These are phyloP conservation scores for Petrophora chlorosata DNA, from an alignment of 2,888 invertebrate species.

Conservation along the genomic window DNA sequence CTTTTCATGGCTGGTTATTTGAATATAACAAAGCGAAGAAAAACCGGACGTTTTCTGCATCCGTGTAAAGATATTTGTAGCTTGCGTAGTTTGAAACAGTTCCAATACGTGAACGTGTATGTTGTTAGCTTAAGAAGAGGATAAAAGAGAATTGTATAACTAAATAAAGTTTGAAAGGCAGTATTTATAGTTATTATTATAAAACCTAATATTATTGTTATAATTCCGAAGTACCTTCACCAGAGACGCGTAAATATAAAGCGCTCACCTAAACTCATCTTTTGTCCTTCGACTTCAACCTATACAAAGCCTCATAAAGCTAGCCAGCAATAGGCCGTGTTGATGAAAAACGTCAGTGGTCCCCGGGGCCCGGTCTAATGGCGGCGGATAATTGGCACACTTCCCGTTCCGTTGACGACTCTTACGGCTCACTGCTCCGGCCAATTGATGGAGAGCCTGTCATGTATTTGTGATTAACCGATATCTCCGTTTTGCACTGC, in stretches of 20 bases:
- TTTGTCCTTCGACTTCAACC: slow-evolving; percentile 14
- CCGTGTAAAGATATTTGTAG: not conserved
- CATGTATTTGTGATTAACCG: slow-evolving; percentile 36
- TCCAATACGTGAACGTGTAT: too few species aligned
- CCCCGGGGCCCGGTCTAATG: slow-evolving; percentile 47
- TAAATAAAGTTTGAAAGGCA: too few species aligned
- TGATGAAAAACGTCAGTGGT: slow-evolving; percentile 43
- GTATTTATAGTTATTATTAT: too few species aligned
- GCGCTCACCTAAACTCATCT: not conserved
- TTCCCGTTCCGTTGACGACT: slow-evolving; percentile 52
- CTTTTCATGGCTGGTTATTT: slow-evolving; percentile 11
- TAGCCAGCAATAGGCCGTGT: slow-evolving; percentile 25
- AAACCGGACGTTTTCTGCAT: not conserved
- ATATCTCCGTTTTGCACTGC: slow-evolving; percentile 22
- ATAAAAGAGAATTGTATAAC: too few species aligned
- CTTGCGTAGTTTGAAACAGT: too few species aligned
- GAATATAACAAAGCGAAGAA: slow-evolving; percentile 1
- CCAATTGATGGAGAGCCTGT: slow-evolving; percentile 46
- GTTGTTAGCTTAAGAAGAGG: too few species aligned
- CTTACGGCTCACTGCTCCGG: slow-evolving; percentile 45
- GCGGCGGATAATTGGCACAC: slow-evolving; percentile 57
- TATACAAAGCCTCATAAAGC: slow-evolving; percentile 11
- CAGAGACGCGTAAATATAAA: too few species aligned
- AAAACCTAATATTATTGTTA: too few species aligned
- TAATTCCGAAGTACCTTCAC: too few species aligned